A percentile compares a stretch with the other conserved stretches of the same genome.
Conservation (phyloP, 2,113 vertebrate species). For the Eptesicus fuscus region DNA sequence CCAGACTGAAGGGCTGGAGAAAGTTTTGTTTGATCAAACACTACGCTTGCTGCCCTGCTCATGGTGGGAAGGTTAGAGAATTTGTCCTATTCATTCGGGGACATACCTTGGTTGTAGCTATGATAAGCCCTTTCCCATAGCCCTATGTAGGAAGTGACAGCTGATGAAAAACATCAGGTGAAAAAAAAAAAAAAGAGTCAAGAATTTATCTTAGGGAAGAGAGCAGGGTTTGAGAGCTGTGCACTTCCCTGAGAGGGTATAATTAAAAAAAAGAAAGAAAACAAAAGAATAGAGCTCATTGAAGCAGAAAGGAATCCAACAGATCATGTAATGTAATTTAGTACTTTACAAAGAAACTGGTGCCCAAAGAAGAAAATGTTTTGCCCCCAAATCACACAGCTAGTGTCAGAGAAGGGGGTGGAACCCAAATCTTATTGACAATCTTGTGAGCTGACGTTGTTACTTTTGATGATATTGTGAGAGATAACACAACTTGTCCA, state of each 20-base stretch:
- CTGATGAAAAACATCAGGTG: conserved; percentile 36
- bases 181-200: conserved; percentile 34
- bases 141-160: conserved; percentile 52
- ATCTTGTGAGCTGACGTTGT: neutral
- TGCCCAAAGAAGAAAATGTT: neutral
- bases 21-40: conserved; percentile 55
- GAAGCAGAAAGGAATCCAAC: neutral
- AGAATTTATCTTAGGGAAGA: conserved; percentile 20
- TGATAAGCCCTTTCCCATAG: conserved; percentile 40
- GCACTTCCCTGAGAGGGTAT: neutral
- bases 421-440: neutral
- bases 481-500: neutral
- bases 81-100: conserved; percentile 15
- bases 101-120: conserved; percentile 34
- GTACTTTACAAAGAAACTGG: neutral
- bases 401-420: neutral
- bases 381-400: neutral
- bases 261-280: conserved; percentile 34
- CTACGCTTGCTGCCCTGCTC: neutral
- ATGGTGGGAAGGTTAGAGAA: conserved; percentile 27
- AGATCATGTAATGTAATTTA: neutral
- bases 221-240: conserved; percentile 1
- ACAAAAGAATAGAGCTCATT: neutral
- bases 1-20: neutral
- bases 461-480: neutral